These are phyloP conservation scores for Danionella dracula DNA, from an alignment of 2,797 vertebrate species.

Conservation along the genomic window DNA sequence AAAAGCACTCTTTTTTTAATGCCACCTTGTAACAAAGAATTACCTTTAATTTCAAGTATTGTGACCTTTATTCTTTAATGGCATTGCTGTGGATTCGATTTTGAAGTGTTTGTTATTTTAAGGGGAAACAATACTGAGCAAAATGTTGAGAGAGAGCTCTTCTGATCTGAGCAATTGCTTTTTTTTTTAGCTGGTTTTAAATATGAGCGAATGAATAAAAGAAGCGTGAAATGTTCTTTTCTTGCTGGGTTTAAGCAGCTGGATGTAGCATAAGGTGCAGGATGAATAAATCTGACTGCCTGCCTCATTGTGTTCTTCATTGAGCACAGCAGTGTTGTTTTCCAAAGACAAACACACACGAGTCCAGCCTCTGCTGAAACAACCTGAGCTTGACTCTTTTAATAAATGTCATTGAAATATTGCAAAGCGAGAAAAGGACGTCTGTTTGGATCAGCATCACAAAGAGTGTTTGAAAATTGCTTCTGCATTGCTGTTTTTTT, in stretches of 20 bases:
- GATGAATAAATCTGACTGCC: conserved; percentile 6
- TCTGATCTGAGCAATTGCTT: not conserved
- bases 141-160: not conserved
- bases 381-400: not conserved
- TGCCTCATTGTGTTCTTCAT: conserved; percentile 13
- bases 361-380: not conserved
- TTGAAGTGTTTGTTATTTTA: too few relatives aligned
- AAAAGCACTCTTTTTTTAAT: too few relatives aligned
- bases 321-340: conserved; percentile 6
- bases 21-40: too few relatives aligned
- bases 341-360: conserved; percentile 10
- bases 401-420: conserved; percentile 13
- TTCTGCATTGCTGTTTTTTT: not conserved
- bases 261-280: conserved; percentile 2
- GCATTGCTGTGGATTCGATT: too few relatives aligned
- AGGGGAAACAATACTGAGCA: too few relatives aligned
- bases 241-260: conserved; percentile 11
- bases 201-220: conserved; percentile 10
- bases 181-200: not conserved
- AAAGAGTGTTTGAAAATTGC: not conserved
- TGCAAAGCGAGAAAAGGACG: not conserved
- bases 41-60: too few relatives aligned
- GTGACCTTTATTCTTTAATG: too few relatives aligned
- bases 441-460: not conserved
- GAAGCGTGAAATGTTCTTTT: not conserved